phyloP scores from a whole-genome alignment of 2,888 invertebrate species.

The Minunthozetes semirufus region DNA sequence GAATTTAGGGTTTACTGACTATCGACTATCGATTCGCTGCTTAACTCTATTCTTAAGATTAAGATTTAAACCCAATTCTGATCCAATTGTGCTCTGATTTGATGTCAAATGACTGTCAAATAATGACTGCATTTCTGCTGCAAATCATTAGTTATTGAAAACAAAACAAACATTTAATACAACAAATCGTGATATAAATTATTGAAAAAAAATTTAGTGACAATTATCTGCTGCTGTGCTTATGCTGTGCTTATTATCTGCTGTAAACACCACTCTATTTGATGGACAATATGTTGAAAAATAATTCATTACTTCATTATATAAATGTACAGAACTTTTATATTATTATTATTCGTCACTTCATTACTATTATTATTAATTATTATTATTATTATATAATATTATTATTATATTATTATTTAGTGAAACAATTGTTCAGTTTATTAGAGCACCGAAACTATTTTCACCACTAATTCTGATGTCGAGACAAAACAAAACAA shows the following conservation, averaged over 20 bases:
- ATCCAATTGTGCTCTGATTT: too few species aligned
- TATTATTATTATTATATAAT: background rate
- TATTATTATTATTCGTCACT: constrained; percentile 6
- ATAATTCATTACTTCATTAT: background rate
- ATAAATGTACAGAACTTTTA: constrained; percentile 3
- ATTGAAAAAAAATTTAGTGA: background rate
- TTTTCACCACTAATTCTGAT: constrained; percentile 1
- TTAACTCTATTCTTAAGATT: background rate
- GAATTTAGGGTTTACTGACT: background rate
- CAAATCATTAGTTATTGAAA: background rate
- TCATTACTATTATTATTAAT: background rate
- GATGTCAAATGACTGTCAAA: background rate
- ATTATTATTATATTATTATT: background rate
- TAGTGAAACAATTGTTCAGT: too few species aligned
- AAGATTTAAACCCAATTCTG: too few species aligned
- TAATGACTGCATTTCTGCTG: constrained; percentile 1
- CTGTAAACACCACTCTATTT: background rate
- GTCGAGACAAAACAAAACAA: background rate
- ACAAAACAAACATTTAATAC: background rate
- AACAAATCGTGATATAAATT: background rate
- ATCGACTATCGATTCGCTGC: background rate
- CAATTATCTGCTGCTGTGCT: background rate
- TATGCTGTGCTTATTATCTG: too few species aligned
- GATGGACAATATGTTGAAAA: constrained; percentile 4
- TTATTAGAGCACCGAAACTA: constrained; percentile 1